phyloP scores from a whole-genome alignment of 1,140 invertebrate genomes.

The Caenorhabditis inopinata region DNA sequence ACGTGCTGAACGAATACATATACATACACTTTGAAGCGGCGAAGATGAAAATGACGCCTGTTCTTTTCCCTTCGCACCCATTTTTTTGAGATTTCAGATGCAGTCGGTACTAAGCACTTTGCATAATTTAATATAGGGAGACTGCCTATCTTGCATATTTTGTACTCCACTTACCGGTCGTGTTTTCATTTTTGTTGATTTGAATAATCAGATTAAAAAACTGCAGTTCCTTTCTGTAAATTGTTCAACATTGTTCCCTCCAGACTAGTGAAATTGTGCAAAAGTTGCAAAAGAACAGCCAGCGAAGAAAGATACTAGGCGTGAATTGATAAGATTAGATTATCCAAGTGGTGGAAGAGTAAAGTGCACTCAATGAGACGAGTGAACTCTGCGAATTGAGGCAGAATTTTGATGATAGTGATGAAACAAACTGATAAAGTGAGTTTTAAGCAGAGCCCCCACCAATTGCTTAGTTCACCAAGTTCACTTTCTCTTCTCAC shows the following conservation, averaged over 20 bases:
- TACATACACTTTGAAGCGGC: neutral
- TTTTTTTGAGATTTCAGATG: too few species aligned
- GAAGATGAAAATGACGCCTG: neutral
- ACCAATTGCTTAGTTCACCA: conserved; percentile 11
- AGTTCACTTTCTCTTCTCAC: neutral
- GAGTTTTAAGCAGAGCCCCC: neutral
- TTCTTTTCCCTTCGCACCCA: neutral
- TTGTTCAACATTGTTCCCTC: neutral
- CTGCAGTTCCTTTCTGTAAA: neutral
- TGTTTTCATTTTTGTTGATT: neutral
- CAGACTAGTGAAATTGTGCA: neutral
- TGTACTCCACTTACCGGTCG: neutral
- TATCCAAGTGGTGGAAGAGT: neutral
- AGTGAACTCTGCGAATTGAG: neutral
- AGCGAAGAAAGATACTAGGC: neutral
- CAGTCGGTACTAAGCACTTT: neutral
- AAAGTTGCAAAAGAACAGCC: conserved; percentile 2
- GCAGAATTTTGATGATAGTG: neutral
- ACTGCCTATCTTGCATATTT: neutral
- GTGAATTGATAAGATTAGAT: conserved; percentile 27
- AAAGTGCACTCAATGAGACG: conserved; percentile 3
- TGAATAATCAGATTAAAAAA: neutral
- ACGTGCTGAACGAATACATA: neutral
- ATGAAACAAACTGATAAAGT: neutral
- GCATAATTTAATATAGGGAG: neutral